phyloP scores from a whole-genome alignment of 2,113 vertebrate species.

The Terrapene triunguis region DNA sequence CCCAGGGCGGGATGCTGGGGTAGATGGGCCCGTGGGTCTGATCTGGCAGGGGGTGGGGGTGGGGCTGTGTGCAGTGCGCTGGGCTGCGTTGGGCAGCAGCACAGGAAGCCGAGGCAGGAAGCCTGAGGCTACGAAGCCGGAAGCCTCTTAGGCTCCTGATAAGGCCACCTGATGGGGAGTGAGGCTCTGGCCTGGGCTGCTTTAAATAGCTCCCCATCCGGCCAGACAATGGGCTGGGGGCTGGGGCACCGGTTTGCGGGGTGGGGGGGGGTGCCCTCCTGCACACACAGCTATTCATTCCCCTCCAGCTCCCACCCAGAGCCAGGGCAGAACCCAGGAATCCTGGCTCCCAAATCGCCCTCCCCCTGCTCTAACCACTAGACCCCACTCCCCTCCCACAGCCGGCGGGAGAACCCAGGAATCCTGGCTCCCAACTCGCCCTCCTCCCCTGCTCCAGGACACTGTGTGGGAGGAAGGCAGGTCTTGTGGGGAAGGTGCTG shows the following conservation, averaged over 20 bases:
- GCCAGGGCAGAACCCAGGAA: neutral
- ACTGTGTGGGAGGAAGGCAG: neutral
- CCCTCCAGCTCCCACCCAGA: neutral
- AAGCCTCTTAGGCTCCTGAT: conserved; percentile 17
- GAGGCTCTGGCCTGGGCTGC: neutral
- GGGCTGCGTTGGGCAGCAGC: conserved; percentile 7
- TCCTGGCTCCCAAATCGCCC: neutral
- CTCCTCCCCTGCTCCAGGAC: neutral
- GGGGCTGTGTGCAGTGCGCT: neutral
- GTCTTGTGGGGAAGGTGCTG: neutral
- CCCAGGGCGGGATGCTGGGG: neutral
- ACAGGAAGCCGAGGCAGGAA: conserved; percentile 16
- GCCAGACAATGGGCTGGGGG: neutral
- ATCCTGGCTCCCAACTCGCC: neutral
- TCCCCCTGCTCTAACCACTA: too few species aligned
- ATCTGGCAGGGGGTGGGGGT: neutral
- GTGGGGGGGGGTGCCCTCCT: neutral
- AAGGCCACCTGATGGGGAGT: neutral
- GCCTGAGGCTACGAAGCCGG: conserved; percentile 3
- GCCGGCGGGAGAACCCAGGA: too few species aligned
- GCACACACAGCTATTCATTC: too few species aligned
- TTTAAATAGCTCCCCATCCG: conserved; percentile 27
- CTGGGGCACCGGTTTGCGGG: neutral
- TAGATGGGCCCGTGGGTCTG: too few species aligned
- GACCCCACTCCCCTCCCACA: too few species aligned